Evolutionary conservation across 2,888 invertebrate genomes (phyloP), one percentile per base, ranked within the genome.

Genomic region (Agrotis ipsilon): DNA sequence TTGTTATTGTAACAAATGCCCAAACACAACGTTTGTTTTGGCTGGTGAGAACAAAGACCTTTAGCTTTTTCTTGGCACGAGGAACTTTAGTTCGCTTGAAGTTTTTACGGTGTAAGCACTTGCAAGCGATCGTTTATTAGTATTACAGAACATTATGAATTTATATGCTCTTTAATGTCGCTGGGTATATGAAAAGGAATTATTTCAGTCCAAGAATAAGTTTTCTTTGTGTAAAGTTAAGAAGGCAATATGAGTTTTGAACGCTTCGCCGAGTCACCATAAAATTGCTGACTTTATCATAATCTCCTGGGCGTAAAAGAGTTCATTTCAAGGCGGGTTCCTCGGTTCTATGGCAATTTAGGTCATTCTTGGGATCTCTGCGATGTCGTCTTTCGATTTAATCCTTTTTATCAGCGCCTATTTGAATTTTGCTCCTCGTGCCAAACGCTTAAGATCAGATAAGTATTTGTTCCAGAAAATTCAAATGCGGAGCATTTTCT

Each of bases 11-110:
- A 93, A 90, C 91, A 90, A 93, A 92, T 89, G 90, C 91, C 91
- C 92, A 93, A 94, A 94, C 94, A 92, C 84, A 83, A 83, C 89
- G 91, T 92, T 92, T 95, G 95, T 95, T 96, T 95, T 95, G 95
- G 93, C 95, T 94, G 89, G 87, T 81, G 86, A 92, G 93, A 95
- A 96, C 95, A 95, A 95, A 94, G 94, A 92, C 89, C 88, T 91
- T 92, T 88, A 88, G 88, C 85, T 91, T 90, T 92, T 91, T 89
- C 90, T 88, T 87, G 84, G 86, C 89, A 86, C 85, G 83, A 82
- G 82, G 80, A 86, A 89, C 87, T 90, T 90, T 89, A 87, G 89
- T 88, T 88, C 84, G 89, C 92, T 92, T 90, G 88, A 92, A 93
- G 91, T 93, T 94, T 93, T 93, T 92, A 93, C 86, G 87, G 88